Base-by-base conservation (phyloP, 2,888 invertebrate species). In the Lasioglossum marginatum region DNA sequence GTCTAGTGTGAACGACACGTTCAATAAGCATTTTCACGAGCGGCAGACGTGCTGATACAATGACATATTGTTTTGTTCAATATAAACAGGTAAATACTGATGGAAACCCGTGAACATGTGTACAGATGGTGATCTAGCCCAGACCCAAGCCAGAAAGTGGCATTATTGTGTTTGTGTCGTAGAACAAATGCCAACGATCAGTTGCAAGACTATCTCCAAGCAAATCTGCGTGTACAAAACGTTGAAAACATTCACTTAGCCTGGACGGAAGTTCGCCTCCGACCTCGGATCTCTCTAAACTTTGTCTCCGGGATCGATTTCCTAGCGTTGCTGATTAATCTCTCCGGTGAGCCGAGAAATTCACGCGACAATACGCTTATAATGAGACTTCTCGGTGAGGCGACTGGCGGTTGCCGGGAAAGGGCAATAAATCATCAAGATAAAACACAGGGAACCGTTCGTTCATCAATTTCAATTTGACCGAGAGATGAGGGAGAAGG, bases 381-480 rank as follows among this genome's bases (percentile, higher is more conserved):
- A 82, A 74, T 74, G 83, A 77, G 74, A 23, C 34, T 10, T 5
- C 70, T 10, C 40, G n/a, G 5, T 2, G 12, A 57, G 12, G n/a
- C n/a, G 16, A 2, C 34, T 10, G 12, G 10, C 40, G 48, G 31
- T 75, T 43, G 23, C 52, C 52, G 70, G 23, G 71, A 78, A 78
- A 75, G 40, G 45, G 73, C 79, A 34, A 83, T 83, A 85, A 85
- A 83, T 85, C 83, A 83, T 16, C 43, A 43, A 48, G n/a, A 77
- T 85, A 77, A 85, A 85, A 80, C 74, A 79, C 83, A 70, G 77
- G 73, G 74, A 73, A 77, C 40, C 74, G 83, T 73, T 57, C 63
- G 73, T 79, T 45, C 77, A 74, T 77, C 79, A 83, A 83, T 79
- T 77, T 80, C 76, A 79, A 83, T 83, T 79, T 79, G 66, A 72